Evolutionary conservation across 1,140 invertebrate species (phyloP), one percentile per base, ranked within the genome.

Genomic region (Carcinoscorpius rotundicauda): DNA sequence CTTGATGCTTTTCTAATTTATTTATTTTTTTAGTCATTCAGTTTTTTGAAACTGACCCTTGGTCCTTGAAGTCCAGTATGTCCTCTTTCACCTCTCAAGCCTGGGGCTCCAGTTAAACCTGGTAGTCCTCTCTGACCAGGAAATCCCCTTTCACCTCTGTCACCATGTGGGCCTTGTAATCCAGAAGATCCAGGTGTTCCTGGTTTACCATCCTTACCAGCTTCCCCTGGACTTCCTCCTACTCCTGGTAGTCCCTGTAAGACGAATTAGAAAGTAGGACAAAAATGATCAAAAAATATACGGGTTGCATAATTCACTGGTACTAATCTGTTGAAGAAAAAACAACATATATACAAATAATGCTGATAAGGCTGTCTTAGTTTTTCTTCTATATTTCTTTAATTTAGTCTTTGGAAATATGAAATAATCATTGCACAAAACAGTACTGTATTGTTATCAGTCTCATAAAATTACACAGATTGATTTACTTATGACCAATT

Each of bases 151-250:
- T 88, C 87, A 49, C 88, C 88, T 6, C 85, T 82, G 70, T 84
- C 84, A 61, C 87, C 86, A 71, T 84, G 75, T 49, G 75, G 71
- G 61, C 85, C 85, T 63, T 76, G 68, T 4, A 74, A 57, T 29
- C 85, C 85, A 3, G 81, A 76, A 49, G 81, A 77, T 49, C 88
- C 88, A 69, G 84, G 81, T 4, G 82, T 71, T 56, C 89, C 89
- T n/a, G 81, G 76, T 73, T 87, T 85, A 6, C 89, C 89, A 70
- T 86, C 83, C 71, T 88, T 89, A 5, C 88, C 88, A n/a, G 86
- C 79, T n/a, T 80, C 65, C 3, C 89, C 89, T n/a, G 83, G 81
- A 73, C 81, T 81, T 9, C 88, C 88, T 60, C 83, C 78, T 57
- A 81, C 72, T 63, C 88, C 88, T 56, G 88, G 87, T 68, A 89